These are phyloP conservation scores for Synergus laeviventris DNA, from an alignment of 2,888 invertebrate species.

Conservation along the genomic window DNA sequence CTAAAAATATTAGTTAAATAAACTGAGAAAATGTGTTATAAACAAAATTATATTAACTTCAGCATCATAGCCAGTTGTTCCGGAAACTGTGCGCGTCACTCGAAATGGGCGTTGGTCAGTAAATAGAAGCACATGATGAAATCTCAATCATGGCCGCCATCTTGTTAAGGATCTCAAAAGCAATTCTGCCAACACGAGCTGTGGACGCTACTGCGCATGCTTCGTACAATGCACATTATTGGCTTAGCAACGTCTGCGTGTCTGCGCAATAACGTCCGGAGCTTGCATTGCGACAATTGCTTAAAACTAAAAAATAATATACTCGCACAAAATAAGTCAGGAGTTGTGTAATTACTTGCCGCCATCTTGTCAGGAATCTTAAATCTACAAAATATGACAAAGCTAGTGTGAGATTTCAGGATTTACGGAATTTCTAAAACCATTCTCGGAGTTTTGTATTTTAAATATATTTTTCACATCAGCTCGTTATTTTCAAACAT, in stretches of 20 bases:
- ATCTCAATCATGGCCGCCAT: background rate
- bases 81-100: background rate
- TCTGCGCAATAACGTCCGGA: too few species aligned
- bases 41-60: background rate
- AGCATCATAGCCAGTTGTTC: background rate
- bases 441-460: background rate
- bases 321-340: too few species aligned
- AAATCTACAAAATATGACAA: background rate
- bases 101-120: background rate
- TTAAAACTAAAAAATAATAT: too few species aligned
- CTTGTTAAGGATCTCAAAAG: background rate
- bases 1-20: background rate
- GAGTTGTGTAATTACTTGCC: background rate
- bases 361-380: background rate
- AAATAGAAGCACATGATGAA: background rate
- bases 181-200: too few species aligned
- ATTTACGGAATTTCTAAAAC: background rate
- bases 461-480: background rate
- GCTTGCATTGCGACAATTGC: too few species aligned
- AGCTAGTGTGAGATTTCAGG: background rate
- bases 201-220: too few species aligned
- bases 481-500: background rate
- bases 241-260: too few species aligned
- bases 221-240: too few species aligned
- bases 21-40: background rate